Percentiles rank a stretch among this genome's conserved stretches.
phyloP scores from a whole-genome alignment of 2,113 vertebrate species.

The Phyllopteryx taeniolatus region DNA sequence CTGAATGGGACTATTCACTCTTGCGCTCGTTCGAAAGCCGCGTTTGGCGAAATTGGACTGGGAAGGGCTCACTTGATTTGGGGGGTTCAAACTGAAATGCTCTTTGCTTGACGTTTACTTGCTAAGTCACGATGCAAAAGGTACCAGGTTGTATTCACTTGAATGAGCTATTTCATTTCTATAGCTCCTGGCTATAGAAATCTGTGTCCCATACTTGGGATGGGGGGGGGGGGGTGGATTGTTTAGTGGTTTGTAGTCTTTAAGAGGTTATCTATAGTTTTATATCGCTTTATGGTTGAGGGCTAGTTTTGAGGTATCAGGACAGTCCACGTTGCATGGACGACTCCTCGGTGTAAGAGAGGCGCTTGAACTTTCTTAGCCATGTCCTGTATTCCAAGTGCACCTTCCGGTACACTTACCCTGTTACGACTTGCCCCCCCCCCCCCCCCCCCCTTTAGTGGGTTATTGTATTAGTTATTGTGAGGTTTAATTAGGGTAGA shows the following conservation, averaged over 20 bases:
- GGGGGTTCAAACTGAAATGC: conserved; percentile 22
- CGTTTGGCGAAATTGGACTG: neutral
- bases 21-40: no score
- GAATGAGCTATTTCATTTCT: neutral
- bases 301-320: conserved; percentile 51
- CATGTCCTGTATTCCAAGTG: conserved; percentile 51
- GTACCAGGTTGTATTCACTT: conserved; percentile 30
- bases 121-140: conserved; percentile 67
- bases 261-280: neutral
- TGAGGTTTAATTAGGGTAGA: conserved; percentile 23
- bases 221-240: conserved; percentile 31
- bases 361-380: conserved; percentile 41
- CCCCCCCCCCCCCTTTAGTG: conserved; percentile 43
- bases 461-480: neutral
- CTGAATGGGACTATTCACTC: no score
- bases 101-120: conserved; percentile 29
- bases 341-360: conserved; percentile 56
- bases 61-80: conserved; percentile 43
- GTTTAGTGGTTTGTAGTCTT: neutral
- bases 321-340: conserved; percentile 39
- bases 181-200: conserved; percentile 22
- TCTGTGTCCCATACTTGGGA: conserved; percentile 47
- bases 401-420: conserved; percentile 65
- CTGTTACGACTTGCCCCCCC: conserved; percentile 61
- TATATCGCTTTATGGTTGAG: no score